These are phyloP conservation scores for Coptodon rendalli DNA, from an alignment of 2,113 vertebrate species.

Conservation along the genomic window DNA sequence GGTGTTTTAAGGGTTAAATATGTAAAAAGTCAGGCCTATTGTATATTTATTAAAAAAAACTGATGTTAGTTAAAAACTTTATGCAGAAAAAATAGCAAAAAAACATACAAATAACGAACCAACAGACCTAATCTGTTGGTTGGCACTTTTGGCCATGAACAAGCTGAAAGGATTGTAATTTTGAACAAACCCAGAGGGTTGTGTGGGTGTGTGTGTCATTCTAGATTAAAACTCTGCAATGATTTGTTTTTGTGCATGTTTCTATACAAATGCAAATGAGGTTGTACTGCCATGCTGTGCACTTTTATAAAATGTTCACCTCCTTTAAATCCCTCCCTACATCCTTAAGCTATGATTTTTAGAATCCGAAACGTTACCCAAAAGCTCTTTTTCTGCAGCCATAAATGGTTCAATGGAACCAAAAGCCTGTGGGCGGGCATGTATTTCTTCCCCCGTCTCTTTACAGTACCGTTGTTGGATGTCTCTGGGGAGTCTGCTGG, in stretches of 20 bases:
- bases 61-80: accelerated
- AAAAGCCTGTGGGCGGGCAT: constrained; percentile 34
- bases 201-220: constrained; percentile 9
- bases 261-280: constrained; percentile 34
- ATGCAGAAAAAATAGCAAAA: background rate
- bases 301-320: background rate
- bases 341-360: constrained; percentile 13
- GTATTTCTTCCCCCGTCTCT: background rate
- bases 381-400: background rate
- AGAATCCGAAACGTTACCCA: constrained; percentile 9
- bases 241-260: constrained; percentile 1
- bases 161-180: background rate
- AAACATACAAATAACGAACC: background rate
- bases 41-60: background rate
- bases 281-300: background rate
- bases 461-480: constrained; percentile 19
- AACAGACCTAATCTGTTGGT: background rate
- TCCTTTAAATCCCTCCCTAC: constrained; percentile 19
- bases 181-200: background rate
- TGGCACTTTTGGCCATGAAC: background rate
- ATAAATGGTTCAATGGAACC: constrained; percentile 17
- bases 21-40: accelerated
- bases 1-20: background rate
- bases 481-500: constrained; percentile 47
- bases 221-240: background rate